phyloP scores from a whole-genome alignment of 2,113 vertebrate species.

The Petrocephalus microphthalmus region DNA sequence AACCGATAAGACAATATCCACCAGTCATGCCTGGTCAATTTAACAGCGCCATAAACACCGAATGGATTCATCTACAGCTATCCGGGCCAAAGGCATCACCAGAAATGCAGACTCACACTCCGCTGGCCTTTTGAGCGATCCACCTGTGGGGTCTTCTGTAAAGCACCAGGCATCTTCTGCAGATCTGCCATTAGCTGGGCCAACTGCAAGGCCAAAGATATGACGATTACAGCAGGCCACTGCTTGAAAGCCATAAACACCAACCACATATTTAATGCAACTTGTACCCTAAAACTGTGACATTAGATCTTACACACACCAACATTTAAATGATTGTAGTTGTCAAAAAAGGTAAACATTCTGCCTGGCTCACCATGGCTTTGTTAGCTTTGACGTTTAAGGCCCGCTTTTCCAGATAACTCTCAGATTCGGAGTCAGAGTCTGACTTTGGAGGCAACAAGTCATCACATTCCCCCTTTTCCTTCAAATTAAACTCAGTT shows the following conservation, averaged over 20 bases:
- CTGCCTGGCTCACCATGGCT: slow-evolving; percentile 53
- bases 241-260: not conserved
- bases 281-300: not conserved
- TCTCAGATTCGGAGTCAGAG: slow-evolving; percentile 40
- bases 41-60: not conserved
- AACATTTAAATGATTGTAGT: not conserved
- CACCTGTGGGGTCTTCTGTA: slow-evolving; percentile 38
- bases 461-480: not conserved
- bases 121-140: slow-evolving; percentile 35
- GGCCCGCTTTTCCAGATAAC: slow-evolving; percentile 55
- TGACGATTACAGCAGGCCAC: not conserved
- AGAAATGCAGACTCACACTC: slow-evolving; percentile 36
- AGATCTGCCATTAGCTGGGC: slow-evolving; percentile 66
- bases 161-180: slow-evolving; percentile 53
- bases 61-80: not conserved
- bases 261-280: not conserved
- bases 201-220: slow-evolving; percentile 42
- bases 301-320: not conserved
- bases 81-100: not conserved
- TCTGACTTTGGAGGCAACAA: not conserved
- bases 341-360: not conserved
- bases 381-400: slow-evolving; percentile 64
- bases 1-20: not conserved
- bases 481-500: not conserved
- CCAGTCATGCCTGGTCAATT: not conserved